phyloP scores from a whole-genome alignment of 2,888 invertebrate species.

The Embidobia sp. region DNA sequence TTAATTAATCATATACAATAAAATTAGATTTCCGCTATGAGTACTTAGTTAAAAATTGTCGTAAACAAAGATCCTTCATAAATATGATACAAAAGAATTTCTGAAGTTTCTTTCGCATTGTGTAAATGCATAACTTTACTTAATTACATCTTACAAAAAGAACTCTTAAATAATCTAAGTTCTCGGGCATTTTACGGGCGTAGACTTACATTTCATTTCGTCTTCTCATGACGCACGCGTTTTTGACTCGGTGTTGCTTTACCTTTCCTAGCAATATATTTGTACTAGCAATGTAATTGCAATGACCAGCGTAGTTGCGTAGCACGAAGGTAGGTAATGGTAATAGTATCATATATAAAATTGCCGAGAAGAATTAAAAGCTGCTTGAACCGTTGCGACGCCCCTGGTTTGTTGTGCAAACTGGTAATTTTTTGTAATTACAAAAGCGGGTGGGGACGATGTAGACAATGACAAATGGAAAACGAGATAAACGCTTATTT shows the following conservation, averaged over 20 bases:
- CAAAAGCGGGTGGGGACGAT: not conserved
- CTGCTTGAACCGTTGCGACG: constrained; percentile 16
- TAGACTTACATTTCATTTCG: constrained; percentile 43
- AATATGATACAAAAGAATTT: constrained; percentile 38
- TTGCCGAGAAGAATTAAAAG: constrained; percentile 53
- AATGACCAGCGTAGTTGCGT: constrained; percentile 22
- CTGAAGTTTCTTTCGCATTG: constrained; percentile 31
- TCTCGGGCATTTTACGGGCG: constrained; percentile 45
- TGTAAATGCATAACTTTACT: constrained; percentile 49
- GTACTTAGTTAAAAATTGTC: constrained; percentile 14
- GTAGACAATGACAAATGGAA: constrained; percentile 4
- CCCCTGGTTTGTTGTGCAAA: not conserved
- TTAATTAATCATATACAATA: too few relatives aligned
- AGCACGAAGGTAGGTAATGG: constrained; percentile 31
- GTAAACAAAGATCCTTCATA: constrained; percentile 24
- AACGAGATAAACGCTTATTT: constrained; percentile 22
- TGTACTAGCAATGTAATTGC: constrained; percentile 44
- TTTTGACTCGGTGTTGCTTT: constrained; percentile 5
- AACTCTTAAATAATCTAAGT: constrained; percentile 52
- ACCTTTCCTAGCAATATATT: constrained; percentile 39
- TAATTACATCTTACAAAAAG: constrained; percentile 54
- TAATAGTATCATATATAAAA: constrained; percentile 57
- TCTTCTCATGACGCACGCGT: constrained; percentile 25
- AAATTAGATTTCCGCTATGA: constrained; percentile 3
- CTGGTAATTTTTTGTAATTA: constrained; percentile 24